Percentiles rank a stretch among this genome's conserved stretches.
These are phyloP conservation scores for Chelonus formosanus DNA, from an alignment of 2,888 invertebrate genomes.

Conservation along the genomic window DNA sequence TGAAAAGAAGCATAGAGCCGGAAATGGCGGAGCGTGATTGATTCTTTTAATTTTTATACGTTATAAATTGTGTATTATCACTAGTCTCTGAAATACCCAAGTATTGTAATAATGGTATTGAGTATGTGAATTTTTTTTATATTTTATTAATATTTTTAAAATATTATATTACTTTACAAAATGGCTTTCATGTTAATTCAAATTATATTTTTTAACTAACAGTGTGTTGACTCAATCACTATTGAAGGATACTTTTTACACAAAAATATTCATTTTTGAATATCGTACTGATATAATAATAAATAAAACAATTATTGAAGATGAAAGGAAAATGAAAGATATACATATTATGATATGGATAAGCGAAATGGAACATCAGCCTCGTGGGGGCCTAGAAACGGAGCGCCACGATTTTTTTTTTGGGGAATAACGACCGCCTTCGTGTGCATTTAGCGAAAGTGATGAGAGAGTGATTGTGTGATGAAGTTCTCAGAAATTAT, in stretches of 20 bases:
- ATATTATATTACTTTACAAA: slow-evolving; percentile 3
- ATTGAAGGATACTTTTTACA: too few relatives aligned
- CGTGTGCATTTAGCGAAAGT: slow-evolving; percentile 42
- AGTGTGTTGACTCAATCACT: slow-evolving; percentile 25
- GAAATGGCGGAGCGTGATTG: slow-evolving; percentile 43
- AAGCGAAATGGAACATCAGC: slow-evolving; percentile 1
- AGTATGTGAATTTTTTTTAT: slow-evolving; percentile 24
- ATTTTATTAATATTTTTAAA: not conserved
- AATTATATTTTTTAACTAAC: slow-evolving; percentile 30
- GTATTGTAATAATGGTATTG: slow-evolving; percentile 21
- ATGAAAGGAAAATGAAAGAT: not conserved
- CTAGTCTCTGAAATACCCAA: slow-evolving; percentile 2
- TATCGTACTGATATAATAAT: too few relatives aligned
- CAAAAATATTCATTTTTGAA: too few relatives aligned
- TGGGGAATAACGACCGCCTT: slow-evolving; percentile 41
- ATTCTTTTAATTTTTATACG: slow-evolving; percentile 34
- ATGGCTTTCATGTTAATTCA: not conserved
- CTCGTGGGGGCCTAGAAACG: slow-evolving; percentile 16
- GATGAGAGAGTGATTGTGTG: slow-evolving; percentile 31
- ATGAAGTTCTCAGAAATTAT: slow-evolving; percentile 19
- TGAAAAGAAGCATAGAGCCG: slow-evolving; percentile 25
- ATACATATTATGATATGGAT: not conserved
- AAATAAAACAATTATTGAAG: not conserved
- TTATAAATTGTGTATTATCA: slow-evolving; percentile 15
- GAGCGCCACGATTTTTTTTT: slow-evolving; percentile 29